Percentiles rank a stretch among this genome's conserved stretches.
Conservation (phyloP, 2,888 invertebrate species). For the Argyresthia goedartella region DNA sequence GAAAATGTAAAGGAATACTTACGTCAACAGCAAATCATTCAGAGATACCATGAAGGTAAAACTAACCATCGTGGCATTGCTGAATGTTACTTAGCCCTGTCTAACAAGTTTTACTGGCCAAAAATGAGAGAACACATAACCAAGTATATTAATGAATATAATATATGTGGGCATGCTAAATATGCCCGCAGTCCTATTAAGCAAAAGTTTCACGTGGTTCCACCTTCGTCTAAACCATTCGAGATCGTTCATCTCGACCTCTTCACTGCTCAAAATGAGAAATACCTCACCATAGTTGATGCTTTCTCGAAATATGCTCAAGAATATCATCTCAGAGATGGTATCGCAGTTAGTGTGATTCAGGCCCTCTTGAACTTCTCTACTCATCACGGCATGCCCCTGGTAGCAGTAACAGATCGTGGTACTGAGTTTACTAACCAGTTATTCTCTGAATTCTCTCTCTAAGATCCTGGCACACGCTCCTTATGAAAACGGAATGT, state of each 20-base stretch:
- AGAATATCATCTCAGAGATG: background rate
- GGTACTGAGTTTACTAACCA: constrained; percentile 3
- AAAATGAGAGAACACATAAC: too few relatives aligned
- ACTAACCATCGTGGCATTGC: too few relatives aligned
- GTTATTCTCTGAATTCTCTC: background rate
- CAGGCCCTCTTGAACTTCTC: background rate
- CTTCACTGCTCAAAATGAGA: background rate
- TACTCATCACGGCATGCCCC: background rate
- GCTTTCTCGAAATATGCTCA: constrained; percentile 1
- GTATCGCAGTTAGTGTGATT: background rate
- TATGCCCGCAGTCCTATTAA: too few relatives aligned
- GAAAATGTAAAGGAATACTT: too few relatives aligned
- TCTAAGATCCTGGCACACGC: background rate
- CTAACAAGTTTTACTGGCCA: too few relatives aligned
- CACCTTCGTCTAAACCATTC: constrained; percentile 16
- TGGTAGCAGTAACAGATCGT: too few relatives aligned
- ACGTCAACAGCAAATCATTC: too few relatives aligned
- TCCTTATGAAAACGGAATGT: too few relatives aligned
- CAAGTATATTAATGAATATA: too few relatives aligned
- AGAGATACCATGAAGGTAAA: too few relatives aligned
- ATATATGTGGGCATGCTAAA: too few relatives aligned
- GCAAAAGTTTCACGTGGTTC: constrained; percentile 15
- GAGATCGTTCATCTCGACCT: constrained; percentile 8
- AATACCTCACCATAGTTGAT: background rate
- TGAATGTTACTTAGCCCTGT: too few relatives aligned